Conservation (phyloP, 2,113 vertebrate species). For the Poeciliopsis retropinna region DNA sequence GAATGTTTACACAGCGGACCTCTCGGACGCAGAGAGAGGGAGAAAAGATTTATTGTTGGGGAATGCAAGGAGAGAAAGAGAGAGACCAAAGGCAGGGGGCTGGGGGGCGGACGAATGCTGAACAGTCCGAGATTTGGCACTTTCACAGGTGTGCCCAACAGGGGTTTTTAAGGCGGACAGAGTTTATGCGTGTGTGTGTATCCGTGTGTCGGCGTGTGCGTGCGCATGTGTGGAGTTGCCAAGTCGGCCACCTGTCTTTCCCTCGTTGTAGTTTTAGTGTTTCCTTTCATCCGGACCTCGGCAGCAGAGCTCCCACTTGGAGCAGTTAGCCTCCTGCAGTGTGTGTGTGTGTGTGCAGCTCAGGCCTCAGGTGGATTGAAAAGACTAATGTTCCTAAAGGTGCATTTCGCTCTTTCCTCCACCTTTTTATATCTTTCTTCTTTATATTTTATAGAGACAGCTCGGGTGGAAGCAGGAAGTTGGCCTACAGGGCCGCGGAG, state of each 20-base stretch:
- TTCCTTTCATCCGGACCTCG: slow-evolving; percentile 80
- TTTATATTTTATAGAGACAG: slow-evolving; percentile 78
- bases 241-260: slow-evolving; percentile 81
- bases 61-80: slow-evolving; percentile 25
- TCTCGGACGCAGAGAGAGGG: slow-evolving; percentile 26
- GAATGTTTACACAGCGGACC: slow-evolving; percentile 66
- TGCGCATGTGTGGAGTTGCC: slow-evolving; percentile 63
- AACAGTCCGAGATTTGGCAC: slow-evolving; percentile 65
- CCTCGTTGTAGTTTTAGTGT: slow-evolving; percentile 81
- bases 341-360: slow-evolving; percentile 58
- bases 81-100: slow-evolving; percentile 11
- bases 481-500: slow-evolving; percentile 67
- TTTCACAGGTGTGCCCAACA: slow-evolving; percentile 78
- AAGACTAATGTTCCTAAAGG: slow-evolving; percentile 79
- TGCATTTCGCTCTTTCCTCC: slow-evolving; percentile 69
- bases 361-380: slow-evolving; percentile 63
- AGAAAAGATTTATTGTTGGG: slow-evolving; percentile 38
- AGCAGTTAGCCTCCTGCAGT: slow-evolving; percentile 74
- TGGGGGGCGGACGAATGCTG: slow-evolving; percentile 15
- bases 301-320: slow-evolving; percentile 78
- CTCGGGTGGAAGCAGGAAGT: slow-evolving; percentile 75
- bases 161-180: slow-evolving; percentile 70
- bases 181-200: slow-evolving; percentile 43
- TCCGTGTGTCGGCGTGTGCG: slow-evolving; percentile 38
- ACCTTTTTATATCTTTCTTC: slow-evolving; percentile 76